Percentiles rank a stretch among this genome's conserved stretches.
Conservation (phyloP, 2,888 invertebrate genomes). For the Lissocephala sabroskyi region DNA sequence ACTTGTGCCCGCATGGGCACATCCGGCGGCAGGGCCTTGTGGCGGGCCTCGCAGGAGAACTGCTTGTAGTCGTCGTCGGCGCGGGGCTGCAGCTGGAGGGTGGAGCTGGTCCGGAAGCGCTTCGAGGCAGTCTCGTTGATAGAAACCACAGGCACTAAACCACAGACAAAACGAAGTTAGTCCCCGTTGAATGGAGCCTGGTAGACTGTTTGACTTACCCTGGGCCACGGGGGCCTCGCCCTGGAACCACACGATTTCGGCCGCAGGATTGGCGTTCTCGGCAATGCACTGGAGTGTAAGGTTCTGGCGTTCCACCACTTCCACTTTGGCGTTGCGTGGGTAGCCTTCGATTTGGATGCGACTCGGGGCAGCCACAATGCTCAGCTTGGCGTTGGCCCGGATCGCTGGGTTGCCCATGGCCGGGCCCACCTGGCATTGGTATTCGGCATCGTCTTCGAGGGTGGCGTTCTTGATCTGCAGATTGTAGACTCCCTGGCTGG, state of each 20-base stretch:
- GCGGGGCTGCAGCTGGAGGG: conserved; percentile 56
- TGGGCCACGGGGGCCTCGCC: conserved; percentile 51
- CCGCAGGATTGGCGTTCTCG: conserved; percentile 70
- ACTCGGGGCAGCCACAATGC: conserved; percentile 74
- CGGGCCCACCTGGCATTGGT: conserved; percentile 97
- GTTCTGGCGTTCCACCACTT: conserved; percentile 68
- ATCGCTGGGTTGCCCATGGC: conserved; percentile 86
- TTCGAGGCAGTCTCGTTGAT: conserved; percentile 61
- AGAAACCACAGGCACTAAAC: conserved; percentile 48
- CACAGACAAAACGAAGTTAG: too few species aligned
- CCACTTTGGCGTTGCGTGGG: conserved; percentile 66
- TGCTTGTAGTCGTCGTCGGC: conserved; percentile 69
- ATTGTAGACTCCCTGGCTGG: conserved; percentile 88
- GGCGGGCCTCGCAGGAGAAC: conserved; percentile 68
- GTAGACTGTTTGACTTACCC: conserved; percentile 38
- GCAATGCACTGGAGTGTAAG: conserved; percentile 66
- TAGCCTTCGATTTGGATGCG: conserved; percentile 68
- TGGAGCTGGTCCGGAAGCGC: conserved; percentile 64
- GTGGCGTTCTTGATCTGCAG: conserved; percentile 90
- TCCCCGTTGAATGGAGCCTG: too few species aligned
- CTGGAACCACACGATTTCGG: conserved; percentile 67
- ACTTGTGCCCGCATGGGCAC: conserved; percentile 69
- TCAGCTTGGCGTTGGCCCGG: conserved; percentile 88
- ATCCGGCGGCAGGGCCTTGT: conserved; percentile 68
- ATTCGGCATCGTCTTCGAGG: conserved; percentile 94